These are phyloP conservation scores for Ophion slaviceki DNA, from an alignment of 2,888 invertebrate species.

Conservation along the genomic window DNA sequence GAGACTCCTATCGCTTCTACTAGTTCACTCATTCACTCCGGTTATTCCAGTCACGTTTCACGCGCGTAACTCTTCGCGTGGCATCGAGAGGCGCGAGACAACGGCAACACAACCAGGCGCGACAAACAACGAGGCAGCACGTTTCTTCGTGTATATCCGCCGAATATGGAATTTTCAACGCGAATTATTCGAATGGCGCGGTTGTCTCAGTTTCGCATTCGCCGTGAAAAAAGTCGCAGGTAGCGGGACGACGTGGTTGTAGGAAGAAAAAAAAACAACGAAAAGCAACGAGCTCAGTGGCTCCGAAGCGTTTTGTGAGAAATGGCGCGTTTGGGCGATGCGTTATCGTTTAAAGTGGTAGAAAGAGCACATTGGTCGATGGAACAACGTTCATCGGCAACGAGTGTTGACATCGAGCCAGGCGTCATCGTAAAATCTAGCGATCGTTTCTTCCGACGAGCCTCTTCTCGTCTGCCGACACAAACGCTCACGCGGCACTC, in stretches of 20 bases:
- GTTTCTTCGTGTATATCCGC: background rate
- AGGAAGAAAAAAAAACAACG: background rate
- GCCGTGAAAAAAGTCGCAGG: background rate
- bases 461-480: slow-evolving; percentile 22
- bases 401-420: slow-evolving; percentile 43
- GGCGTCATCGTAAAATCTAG: slow-evolving; percentile 61
- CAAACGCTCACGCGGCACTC: background rate
- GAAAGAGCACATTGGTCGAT: slow-evolving; percentile 33
- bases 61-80: slow-evolving; percentile 28
- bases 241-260: background rate
- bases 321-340: slow-evolving; percentile 6
- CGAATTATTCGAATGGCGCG: background rate
- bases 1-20: slow-evolving; percentile 59
- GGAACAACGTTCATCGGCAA: slow-evolving; percentile 20
- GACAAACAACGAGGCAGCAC: background rate
- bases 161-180: background rate
- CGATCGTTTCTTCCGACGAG: slow-evolving; percentile 23
- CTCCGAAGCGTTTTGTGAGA: slow-evolving; percentile 13
- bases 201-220: background rate
- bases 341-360: slow-evolving; percentile 7
- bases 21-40: slow-evolving; percentile 61
- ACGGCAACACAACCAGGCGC: background rate
- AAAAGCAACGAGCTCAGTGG: background rate
- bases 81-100: slow-evolving; percentile 11
- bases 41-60: slow-evolving; percentile 51